These are phyloP conservation scores for Rhopalosiphum nymphaeae DNA, from an alignment of 2,888 invertebrate genomes.

Conservation along the genomic window DNA sequence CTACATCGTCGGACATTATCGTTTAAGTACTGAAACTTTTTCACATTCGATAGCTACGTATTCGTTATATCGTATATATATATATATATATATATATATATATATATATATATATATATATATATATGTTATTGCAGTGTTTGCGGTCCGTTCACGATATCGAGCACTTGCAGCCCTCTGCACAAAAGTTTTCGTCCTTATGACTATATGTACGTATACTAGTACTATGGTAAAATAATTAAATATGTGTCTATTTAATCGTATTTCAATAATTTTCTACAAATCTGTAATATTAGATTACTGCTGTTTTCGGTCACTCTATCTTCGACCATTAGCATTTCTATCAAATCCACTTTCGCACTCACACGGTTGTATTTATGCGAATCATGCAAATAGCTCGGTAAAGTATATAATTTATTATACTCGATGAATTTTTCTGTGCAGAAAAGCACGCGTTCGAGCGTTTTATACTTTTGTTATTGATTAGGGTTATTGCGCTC, in stretches of 20 bases:
- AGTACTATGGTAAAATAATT: too few relatives aligned
- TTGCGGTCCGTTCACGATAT: too few relatives aligned
- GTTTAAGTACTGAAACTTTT: not conserved
- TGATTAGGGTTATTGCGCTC: not conserved
- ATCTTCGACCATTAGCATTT: not conserved
- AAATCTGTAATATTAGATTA: not conserved
- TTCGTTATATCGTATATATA: not conserved
- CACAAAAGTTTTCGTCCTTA: not conserved
- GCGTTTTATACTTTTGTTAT: not conserved
- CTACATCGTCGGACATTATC: conserved; percentile 22
- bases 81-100: too few relatives aligned
- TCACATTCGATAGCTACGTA: not conserved
- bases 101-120: too few relatives aligned
- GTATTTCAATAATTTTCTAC: not conserved
- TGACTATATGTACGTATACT: too few relatives aligned
- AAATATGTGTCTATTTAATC: not conserved
- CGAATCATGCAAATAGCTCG: not conserved
- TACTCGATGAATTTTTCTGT: not conserved
- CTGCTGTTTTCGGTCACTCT: not conserved
- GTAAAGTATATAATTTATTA: not conserved
- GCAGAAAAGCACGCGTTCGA: not conserved
- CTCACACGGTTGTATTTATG: not conserved
- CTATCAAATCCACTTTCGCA: not conserved
- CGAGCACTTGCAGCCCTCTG: too few relatives aligned
- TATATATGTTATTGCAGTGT: not conserved